Evolutionary conservation across 2,113 vertebrate genomes (phyloP).

Genomic region (Climacteris rufus): DNA sequence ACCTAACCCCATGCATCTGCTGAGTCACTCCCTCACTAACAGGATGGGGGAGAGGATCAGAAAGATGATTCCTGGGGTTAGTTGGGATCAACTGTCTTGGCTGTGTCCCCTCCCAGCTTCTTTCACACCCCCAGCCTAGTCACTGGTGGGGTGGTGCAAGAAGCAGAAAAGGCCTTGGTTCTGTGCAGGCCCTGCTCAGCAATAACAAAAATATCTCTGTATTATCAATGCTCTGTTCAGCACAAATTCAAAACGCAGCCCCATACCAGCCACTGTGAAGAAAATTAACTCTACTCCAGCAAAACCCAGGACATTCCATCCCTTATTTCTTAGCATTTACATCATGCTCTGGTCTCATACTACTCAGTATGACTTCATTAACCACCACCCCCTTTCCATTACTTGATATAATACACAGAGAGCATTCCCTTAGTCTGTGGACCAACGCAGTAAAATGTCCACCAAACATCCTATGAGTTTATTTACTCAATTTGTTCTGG

Average conservation of each 20-base stretch:
- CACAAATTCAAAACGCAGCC: not conserved
- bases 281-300: not conserved
- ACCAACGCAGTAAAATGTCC: not conserved
- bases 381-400: not conserved
- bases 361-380: not conserved
- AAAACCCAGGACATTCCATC: not conserved
- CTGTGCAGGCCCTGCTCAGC: not conserved
- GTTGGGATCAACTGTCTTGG: not conserved
- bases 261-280: fast-evolving
- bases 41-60: not conserved
- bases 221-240: not conserved
- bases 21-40: not conserved
- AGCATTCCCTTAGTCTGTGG: not conserved
- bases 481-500: not conserved
- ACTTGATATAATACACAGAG: not conserved
- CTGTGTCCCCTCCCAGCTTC: not conserved
- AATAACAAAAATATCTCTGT: not conserved
- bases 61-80: not conserved
- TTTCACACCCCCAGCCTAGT: not conserved
- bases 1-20: not conserved
- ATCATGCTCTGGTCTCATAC: not conserved
- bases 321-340: not conserved
- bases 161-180: not conserved
- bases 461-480: not conserved
- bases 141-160: not conserved